Evolutionary conservation across 2,888 invertebrate genomes (phyloP).

Genomic region (Colostygia pectinataria): DNA sequence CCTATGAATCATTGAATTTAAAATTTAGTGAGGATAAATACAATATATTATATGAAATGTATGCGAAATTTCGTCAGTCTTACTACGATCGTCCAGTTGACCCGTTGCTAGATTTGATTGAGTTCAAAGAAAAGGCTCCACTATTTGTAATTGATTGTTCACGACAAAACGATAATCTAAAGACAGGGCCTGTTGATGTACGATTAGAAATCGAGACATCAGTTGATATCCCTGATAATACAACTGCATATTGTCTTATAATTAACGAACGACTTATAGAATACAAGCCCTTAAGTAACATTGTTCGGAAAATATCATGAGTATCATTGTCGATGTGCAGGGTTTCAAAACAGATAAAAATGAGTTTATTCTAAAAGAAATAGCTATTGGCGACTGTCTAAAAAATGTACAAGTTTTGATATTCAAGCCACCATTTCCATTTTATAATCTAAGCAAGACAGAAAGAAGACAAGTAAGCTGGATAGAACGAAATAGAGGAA

Average conservation of each 20-base stretch:
- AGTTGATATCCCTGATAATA: slow-evolving; percentile 32
- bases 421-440: slow-evolving; percentile 30
- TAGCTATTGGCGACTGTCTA: slow-evolving; percentile 23
- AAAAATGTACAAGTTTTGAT: slow-evolving; percentile 21
- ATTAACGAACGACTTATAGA: slow-evolving; percentile 35
- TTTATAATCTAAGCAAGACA: slow-evolving; percentile 23
- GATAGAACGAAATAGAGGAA: slow-evolving; percentile 8
- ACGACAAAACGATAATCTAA: too few relatives aligned
- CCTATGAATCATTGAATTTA: not conserved
- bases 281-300: slow-evolving; percentile 33
- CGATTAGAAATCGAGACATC: slow-evolving; percentile 37
- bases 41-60: slow-evolving; percentile 37
- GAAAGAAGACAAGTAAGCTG: slow-evolving; percentile 14
- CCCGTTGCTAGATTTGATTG: slow-evolving; percentile 18
- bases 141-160: slow-evolving; percentile 39
- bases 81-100: slow-evolving; percentile 33
- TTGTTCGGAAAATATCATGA: slow-evolving; percentile 30
- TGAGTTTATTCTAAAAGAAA: slow-evolving; percentile 37
- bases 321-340: slow-evolving; percentile 1
- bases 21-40: slow-evolving; percentile 35
- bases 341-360: slow-evolving; percentile 16
- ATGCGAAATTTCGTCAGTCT: slow-evolving; percentile 37
- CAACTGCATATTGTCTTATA: slow-evolving; percentile 37
- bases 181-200: slow-evolving; percentile 37
- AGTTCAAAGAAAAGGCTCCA: slow-evolving; percentile 34